Base-by-base conservation (phyloP, 2,113 vertebrate genomes). In the Caranx ignobilis region DNA sequence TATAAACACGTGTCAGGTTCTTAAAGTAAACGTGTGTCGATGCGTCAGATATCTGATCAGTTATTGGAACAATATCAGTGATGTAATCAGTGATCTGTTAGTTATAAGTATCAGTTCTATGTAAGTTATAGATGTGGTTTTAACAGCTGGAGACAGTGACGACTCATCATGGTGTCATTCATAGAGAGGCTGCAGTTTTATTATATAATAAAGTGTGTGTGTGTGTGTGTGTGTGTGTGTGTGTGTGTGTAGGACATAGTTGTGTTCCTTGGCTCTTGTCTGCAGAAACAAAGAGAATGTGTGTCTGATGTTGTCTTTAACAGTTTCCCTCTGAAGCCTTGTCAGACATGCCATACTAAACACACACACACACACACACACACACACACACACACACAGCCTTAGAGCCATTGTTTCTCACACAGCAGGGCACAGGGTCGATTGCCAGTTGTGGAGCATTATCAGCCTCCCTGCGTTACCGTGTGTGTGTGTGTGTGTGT, bases 361-460 rank as follows among this genome's bases (percentile, higher is more conserved):
- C 71, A 77, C 68, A 50, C 56, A 72, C 56, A 54, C 56, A 64
- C 59, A 76, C 68, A 71, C 76, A 72, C 59, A 48, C 69, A 39
- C 52, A 59, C 34, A 76, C 68, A 63, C 52, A 55, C 48, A 52
- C 56, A 64, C 54, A 13, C 34, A 60, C 19, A 47, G 34, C 60
- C 66, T 81, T 64, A 62, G 37, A 76, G 70, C 79, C 83, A 80
- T 88, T 90, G 80, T 89, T 89, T 89, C 87, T 90, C 87, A 88
- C 88, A 89, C 85, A 85, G 92, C 87, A 57, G 87, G 87, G 72
- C 89, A 74, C 71, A 79, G 72, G 80, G 83, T 87, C 41, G 90
- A 94, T 95, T 95, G 95, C 94, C 95, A 96, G 95, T 96, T 94
- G 93, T 91, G 94, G 92, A 88, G 94, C 88, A 94, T 94, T 95